Evolutionary conservation across 2,113 vertebrate genomes (phyloP).

Genomic region (Rhizomys pruinosus): DNA sequence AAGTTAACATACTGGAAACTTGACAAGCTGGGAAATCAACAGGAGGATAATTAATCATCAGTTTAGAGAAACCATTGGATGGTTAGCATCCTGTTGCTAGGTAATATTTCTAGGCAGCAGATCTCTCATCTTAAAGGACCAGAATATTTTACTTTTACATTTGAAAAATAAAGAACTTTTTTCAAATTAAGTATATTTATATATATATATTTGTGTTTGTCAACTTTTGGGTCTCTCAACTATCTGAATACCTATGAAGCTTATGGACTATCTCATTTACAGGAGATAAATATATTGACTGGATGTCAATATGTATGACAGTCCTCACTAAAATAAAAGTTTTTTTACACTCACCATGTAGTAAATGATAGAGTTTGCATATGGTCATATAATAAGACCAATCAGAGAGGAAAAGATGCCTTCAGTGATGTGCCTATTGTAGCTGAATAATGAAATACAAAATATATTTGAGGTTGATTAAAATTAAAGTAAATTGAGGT

Average conservation of each 20-base stretch:
- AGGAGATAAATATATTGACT: slow-evolving; percentile 78
- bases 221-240: slow-evolving; percentile 86
- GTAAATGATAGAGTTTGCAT: slow-evolving; percentile 88
- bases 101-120: slow-evolving; percentile 69
- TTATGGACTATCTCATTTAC: slow-evolving; percentile 82
- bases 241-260: slow-evolving; percentile 78
- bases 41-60: slow-evolving; percentile 59
- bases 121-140: slow-evolving; percentile 70
- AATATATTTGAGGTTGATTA: slow-evolving; percentile 82
- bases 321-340: slow-evolving; percentile 86
- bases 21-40: slow-evolving; percentile 61
- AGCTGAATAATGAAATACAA: slow-evolving; percentile 83
- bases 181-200: slow-evolving; percentile 74
- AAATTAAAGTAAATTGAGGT: slow-evolving; percentile 69
- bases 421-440: slow-evolving; percentile 83
- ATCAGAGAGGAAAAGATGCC: slow-evolving; percentile 87
- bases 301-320: slow-evolving; percentile 83
- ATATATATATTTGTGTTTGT: slow-evolving; percentile 81
- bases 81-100: slow-evolving; percentile 49
- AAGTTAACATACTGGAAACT: slow-evolving; percentile 74
- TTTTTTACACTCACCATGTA: slow-evolving; percentile 86
- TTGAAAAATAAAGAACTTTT: slow-evolving; percentile 78
- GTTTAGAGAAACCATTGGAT: slow-evolving; percentile 64
- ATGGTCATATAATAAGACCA: slow-evolving; percentile 86
- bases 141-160: slow-evolving; percentile 79